Evolutionary conservation across 2,797 vertebrate species (phyloP).

Genomic region (Cheirogaleus major): DNA sequence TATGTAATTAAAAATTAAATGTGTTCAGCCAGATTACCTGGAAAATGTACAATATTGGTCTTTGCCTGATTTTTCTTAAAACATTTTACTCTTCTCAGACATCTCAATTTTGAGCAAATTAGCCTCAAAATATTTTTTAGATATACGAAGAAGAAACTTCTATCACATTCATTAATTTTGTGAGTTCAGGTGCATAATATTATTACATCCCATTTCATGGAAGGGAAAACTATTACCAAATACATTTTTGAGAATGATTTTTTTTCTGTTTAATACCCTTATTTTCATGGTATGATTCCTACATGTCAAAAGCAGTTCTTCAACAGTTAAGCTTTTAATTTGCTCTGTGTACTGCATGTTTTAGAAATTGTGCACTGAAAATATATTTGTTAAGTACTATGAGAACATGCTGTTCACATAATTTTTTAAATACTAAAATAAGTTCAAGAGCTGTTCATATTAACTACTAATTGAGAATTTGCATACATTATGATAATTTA

Average conservation of each 20-base stretch:
- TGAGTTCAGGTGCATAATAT: background rate
- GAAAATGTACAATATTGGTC: background rate
- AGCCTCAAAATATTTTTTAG: background rate
- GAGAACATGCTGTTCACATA: background rate
- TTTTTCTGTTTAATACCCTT: slow-evolving; percentile 5
- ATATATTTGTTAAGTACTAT: background rate
- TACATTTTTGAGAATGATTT: background rate
- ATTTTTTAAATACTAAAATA: background rate
- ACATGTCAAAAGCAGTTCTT: background rate
- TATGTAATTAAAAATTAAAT: background rate
- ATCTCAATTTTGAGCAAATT: slow-evolving; percentile 20
- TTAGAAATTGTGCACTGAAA: slow-evolving; percentile 1
- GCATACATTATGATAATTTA: background rate
- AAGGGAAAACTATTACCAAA: background rate
- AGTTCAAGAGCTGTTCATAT: background rate
- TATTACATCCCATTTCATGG: background rate
- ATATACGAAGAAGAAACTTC: background rate
- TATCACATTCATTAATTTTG: background rate
- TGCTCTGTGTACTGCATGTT: background rate
- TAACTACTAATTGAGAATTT: background rate
- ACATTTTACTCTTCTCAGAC: background rate
- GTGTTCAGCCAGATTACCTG: background rate
- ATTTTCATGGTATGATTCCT: slow-evolving; percentile 17
- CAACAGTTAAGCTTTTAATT: background rate
- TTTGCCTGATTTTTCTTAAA: slow-evolving; percentile 15